Percentiles rank a stretch among this genome's conserved stretches.
These are phyloP conservation scores for Lacanobia oleracea DNA, from an alignment of 2,888 invertebrate species.

Conservation along the genomic window DNA sequence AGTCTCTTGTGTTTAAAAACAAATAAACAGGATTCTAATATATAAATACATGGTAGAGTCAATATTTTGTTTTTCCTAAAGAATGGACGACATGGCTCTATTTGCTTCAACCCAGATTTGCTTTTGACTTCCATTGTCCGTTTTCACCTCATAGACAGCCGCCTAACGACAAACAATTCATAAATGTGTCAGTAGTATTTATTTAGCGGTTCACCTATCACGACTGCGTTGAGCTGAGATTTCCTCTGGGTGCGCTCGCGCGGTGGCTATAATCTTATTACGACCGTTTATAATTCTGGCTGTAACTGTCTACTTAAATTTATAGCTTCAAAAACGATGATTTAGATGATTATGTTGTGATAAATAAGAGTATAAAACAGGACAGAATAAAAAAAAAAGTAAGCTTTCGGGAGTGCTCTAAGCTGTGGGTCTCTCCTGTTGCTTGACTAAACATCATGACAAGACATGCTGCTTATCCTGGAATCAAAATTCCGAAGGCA, in stretches of 20 bases:
- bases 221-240: constrained; percentile 34
- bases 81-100: no score
- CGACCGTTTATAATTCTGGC: constrained; percentile 15
- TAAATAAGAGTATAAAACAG: background rate
- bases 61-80: no score
- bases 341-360: constrained; percentile 9
- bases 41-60: no score
- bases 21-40: no score
- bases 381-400: no score
- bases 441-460: background rate
- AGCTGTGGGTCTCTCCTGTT: background rate
- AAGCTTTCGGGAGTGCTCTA: background rate
- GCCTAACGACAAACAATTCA: constrained; percentile 31
- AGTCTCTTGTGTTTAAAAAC: no score
- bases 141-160: constrained; percentile 3
- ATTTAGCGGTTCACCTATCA: constrained; percentile 56
- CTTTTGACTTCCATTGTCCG: background rate
- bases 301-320: constrained; percentile 37
- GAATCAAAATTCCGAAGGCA: no score
- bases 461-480: no score
- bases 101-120: no score
- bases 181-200: constrained; percentile 48
- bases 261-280: constrained; percentile 33
- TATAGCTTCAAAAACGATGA: constrained; percentile 3
- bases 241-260: constrained; percentile 18